Conservation (phyloP, 2,888 invertebrate genomes). For the Penaeus monodon region DNA sequence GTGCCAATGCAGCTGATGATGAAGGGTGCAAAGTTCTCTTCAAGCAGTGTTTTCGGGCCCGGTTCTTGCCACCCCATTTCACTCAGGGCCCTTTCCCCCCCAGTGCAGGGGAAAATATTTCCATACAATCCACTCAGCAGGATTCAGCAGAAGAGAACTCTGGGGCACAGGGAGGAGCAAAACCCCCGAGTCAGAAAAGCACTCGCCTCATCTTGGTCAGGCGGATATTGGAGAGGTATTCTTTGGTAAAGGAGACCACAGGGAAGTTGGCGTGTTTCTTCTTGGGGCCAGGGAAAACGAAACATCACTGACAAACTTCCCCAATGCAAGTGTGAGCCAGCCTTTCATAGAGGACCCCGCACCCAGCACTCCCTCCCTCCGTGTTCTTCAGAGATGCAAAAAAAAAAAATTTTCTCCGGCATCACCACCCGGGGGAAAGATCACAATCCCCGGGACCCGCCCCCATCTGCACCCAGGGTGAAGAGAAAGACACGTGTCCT, state of each 20-base stretch:
- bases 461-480: conserved; percentile 37
- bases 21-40: conserved; percentile 50
- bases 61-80: conserved; percentile 37
- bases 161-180: conserved; percentile 43
- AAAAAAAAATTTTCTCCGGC: conserved; percentile 41
- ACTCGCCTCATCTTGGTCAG: conserved; percentile 11
- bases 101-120: conserved; percentile 35
- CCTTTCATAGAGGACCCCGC: conserved; percentile 49
- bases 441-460: conserved; percentile 46
- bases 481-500: conserved; percentile 52
- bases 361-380: conserved; percentile 38
- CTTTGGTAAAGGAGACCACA: conserved; percentile 38
- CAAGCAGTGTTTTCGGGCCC: conserved; percentile 36
- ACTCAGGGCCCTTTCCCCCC: conserved; percentile 33
- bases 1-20: conserved; percentile 32
- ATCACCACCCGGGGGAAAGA: conserved; percentile 56
- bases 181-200: conserved; percentile 47
- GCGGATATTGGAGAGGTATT: conserved; percentile 41
- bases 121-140: conserved; percentile 37
- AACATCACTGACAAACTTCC: conserved; percentile 52
- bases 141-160: conserved; percentile 24
- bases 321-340: conserved; percentile 40
- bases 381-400: conserved; percentile 41
- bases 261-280: conserved; percentile 24
- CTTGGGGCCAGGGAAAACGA: conserved; percentile 51